Conservation (phyloP, 1,140 invertebrate genomes). For the Nixonia krombeini region DNA sequence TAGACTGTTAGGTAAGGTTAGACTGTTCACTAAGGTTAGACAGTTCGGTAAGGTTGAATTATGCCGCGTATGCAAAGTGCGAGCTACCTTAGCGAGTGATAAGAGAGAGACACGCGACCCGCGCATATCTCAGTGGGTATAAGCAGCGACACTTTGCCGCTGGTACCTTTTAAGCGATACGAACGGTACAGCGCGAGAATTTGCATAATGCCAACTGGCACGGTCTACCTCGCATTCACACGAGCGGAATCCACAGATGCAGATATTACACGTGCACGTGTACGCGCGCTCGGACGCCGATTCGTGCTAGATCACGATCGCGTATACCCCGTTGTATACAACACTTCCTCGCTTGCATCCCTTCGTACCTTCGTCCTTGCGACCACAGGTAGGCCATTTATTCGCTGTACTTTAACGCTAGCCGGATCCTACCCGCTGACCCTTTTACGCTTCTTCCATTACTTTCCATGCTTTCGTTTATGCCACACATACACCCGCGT, state of each 20-base stretch:
- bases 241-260: not conserved
- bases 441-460: too few species aligned
- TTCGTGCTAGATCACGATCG: not conserved
- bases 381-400: too few species aligned
- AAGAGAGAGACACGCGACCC: constrained; percentile 64
- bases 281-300: too few species aligned
- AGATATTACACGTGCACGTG: not conserved
- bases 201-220: constrained; percentile 34
- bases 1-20: too few species aligned
- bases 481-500: too few species aligned
- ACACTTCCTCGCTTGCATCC: too few species aligned
- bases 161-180: constrained; percentile 37
- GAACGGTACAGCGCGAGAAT: constrained; percentile 16
- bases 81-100: constrained; percentile 66
- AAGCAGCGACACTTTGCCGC: constrained; percentile 43
- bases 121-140: constrained; percentile 58
- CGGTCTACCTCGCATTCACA: constrained; percentile 16
- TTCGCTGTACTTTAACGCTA: too few species aligned
- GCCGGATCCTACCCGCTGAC: too few species aligned
- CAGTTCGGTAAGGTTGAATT: constrained; percentile 54
- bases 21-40: too few species aligned
- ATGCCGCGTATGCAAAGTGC: constrained; percentile 68
- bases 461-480: too few species aligned
- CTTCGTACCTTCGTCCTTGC: too few species aligned
- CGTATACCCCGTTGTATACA: too few species aligned